Base-by-base conservation (phyloP, 1,140 invertebrate species). In the Leptopilina clavipes region DNA sequence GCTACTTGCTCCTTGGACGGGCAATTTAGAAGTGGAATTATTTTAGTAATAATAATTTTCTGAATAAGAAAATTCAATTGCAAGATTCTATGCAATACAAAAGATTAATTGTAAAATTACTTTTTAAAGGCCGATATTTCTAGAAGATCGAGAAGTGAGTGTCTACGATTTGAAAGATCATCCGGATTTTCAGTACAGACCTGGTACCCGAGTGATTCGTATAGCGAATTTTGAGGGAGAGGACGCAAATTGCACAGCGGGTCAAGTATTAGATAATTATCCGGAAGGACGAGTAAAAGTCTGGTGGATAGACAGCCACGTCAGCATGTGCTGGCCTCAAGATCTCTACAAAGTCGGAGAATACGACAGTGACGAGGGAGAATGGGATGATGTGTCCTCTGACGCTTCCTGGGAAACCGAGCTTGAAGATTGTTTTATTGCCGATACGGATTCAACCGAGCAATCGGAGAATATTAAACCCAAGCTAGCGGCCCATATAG, bases 141-240 rank as follows among this genome's bases (percentile, higher is more conserved):
- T 96, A 22, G 91, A 93, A 77, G 93, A 94, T 82, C 93, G 93
- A 74, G 97, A 99, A 91, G 93, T 97, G 74, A 98, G 97, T 89
- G 97, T 98, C 5, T 99, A 98, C 86, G 98, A 99, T 90, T 91
- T 98, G 40, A 97, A 97, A 86, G 97, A 98, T 90, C 97, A 98
- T 92, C 94, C 97, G 3, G 97, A 98, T 86, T 98, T 97, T 90
- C 95, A 97, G 81, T 98, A 97, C 88, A 92, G 97, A 79, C 97
- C 97, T 10, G 97, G 97, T 25, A 96, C 95, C 18, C 94, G 97
- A 79, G 97, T 98, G 19, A 97, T 98, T 79, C 91, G 96, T 77
- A 94, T 97, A 71, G 94, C 95, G 54, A 96, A 96, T 89, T 95
- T 95, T 83, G 93, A 94, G 77, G 93, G 94, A 54, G 92, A 95